These are phyloP conservation scores for Asteroscopus sphinx DNA, from an alignment of 2,888 invertebrate genomes.

Conservation along the genomic window DNA sequence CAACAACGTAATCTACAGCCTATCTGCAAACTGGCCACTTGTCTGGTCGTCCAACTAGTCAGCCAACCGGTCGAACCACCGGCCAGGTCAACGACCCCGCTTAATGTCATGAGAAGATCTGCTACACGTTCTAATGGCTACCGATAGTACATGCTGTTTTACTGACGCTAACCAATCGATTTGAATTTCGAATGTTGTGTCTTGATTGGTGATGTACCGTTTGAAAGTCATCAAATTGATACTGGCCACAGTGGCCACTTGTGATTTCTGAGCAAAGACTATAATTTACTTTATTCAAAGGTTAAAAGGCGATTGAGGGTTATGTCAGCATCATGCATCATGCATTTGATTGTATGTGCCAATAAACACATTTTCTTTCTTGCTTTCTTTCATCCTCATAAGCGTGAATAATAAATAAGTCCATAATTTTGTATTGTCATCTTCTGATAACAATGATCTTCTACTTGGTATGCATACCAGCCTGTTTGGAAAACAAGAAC, in stretches of 20 bases:
- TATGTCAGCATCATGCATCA: too few relatives aligned
- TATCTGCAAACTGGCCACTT: conserved; percentile 22
- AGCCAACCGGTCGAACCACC: conserved; percentile 39
- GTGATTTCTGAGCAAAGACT: too few relatives aligned
- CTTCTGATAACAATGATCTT: too few relatives aligned
- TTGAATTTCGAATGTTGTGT: conserved; percentile 26
- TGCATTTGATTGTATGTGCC: too few relatives aligned
- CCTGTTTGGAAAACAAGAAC: too few relatives aligned
- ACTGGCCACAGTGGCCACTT: background rate
- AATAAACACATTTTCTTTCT: too few relatives aligned
- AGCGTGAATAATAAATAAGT: too few relatives aligned
- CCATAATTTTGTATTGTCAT: too few relatives aligned
- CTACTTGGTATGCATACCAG: too few relatives aligned
- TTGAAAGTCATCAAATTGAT: conserved; percentile 8
- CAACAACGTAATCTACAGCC: conserved; percentile 26
- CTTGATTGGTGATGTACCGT: conserved; percentile 43
- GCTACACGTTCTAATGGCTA: conserved; percentile 37
- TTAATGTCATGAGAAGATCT: conserved; percentile 67
- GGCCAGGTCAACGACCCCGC: conserved; percentile 48
- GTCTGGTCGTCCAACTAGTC: conserved; percentile 27
- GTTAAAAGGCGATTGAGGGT: too few relatives aligned
- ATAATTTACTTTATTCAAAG: too few relatives aligned
- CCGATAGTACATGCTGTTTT: conserved; percentile 33
- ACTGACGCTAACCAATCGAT: conserved; percentile 47
- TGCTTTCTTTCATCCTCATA: too few relatives aligned